Percentiles rank a stretch among this genome's conserved stretches.
These are phyloP conservation scores for Camelus bactrianus DNA, from an alignment of 2,113 vertebrate species.

Conservation along the genomic window DNA sequence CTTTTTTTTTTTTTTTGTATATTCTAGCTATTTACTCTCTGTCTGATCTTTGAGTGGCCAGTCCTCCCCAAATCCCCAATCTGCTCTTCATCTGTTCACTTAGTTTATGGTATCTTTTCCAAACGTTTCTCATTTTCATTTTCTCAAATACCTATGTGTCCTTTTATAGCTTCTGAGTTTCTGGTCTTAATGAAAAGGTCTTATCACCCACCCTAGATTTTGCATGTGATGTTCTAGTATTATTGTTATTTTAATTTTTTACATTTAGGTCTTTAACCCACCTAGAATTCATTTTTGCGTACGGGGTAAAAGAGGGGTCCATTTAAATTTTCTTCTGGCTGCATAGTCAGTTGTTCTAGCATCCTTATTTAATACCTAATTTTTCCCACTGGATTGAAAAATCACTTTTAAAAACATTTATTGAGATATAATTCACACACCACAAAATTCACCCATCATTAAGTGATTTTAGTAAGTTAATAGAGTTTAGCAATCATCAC, in stretches of 20 bases:
- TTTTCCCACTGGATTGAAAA: neutral
- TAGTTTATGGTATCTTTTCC: neutral
- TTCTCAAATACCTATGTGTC: neutral
- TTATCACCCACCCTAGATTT: neutral
- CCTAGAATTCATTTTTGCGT: slow-evolving; percentile 28
- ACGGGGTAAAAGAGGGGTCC: neutral
- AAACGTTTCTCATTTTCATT: neutral
- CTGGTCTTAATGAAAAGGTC: neutral
- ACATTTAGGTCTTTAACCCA: neutral
- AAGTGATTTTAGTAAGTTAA: neutral
- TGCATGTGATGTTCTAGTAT: neutral
- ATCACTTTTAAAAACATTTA: neutral
- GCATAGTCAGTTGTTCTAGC: neutral
- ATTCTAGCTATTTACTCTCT: neutral
- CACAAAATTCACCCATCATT: neutral
- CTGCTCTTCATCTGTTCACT: neutral
- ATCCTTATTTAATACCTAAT: neutral
- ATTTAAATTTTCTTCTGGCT: neutral
- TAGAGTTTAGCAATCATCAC: neutral
- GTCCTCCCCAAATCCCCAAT: neutral
- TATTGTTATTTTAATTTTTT: neutral
- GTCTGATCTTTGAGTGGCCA: neutral
- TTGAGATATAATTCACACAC: neutral
- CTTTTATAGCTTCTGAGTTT: neutral
- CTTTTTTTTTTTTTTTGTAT: neutral